Percentiles rank a stretch among this genome's conserved stretches.
These are phyloP conservation scores for Myrmophylax atrothorax DNA, from an alignment of 2,113 vertebrate species.

Conservation along the genomic window DNA sequence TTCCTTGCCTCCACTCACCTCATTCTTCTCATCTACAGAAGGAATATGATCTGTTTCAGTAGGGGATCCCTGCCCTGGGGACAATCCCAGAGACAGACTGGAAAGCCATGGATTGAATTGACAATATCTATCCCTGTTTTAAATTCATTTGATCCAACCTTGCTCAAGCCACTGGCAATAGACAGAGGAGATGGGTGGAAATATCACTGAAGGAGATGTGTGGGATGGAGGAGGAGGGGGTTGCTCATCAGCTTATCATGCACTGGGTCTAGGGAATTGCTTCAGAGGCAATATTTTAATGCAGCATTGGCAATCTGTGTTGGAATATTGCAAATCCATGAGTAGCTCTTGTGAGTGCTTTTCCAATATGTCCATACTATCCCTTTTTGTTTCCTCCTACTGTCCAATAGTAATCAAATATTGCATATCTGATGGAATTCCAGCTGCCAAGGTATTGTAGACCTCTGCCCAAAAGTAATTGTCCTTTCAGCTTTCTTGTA, in stretches of 20 bases:
- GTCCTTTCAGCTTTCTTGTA: background rate
- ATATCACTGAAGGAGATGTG: background rate
- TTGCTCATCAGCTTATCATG: background rate
- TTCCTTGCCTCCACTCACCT: background rate
- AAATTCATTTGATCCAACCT: constrained; percentile 13
- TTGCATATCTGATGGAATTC: constrained; percentile 48
- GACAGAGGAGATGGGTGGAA: background rate
- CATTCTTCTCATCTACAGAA: background rate
- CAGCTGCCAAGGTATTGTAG: constrained; percentile 23
- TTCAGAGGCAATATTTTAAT: constrained; percentile 60
- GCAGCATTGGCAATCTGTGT: constrained; percentile 24
- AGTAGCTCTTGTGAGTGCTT: constrained; percentile 30
- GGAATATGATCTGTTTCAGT: background rate
- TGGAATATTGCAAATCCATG: constrained; percentile 61
- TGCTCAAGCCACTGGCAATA: background rate
- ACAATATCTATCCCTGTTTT: background rate
- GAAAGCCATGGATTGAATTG: background rate
- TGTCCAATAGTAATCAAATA: constrained; percentile 60
- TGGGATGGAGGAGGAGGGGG: background rate
- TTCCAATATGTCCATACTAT: constrained; percentile 53
- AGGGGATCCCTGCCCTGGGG: background rate
- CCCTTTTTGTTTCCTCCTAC: constrained; percentile 11
- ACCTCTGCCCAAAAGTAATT: background rate
- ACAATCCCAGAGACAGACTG: background rate
- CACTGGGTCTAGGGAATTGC: constrained; percentile 7